These are phyloP conservation scores for Heliconius melpomene DNA, from an alignment of 1,140 invertebrate genomes.

Conservation along the genomic window DNA sequence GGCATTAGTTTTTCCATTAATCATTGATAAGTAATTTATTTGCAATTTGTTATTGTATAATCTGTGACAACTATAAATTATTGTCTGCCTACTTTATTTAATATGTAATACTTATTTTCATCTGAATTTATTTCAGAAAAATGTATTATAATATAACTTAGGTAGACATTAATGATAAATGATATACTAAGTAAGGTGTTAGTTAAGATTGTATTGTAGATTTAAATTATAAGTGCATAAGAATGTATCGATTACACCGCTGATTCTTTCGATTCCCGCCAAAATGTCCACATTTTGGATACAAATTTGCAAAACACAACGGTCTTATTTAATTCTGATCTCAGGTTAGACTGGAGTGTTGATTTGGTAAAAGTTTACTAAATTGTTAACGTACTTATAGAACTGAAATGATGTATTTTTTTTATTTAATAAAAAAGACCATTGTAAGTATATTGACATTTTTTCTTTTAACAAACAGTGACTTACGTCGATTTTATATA, in stretches of 20 bases:
- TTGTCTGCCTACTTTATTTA: conserved; percentile 47
- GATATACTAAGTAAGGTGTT: conserved; percentile 51
- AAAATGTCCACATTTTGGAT: conserved; percentile 53
- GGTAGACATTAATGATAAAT: conserved; percentile 49
- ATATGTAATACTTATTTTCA: conserved; percentile 35
- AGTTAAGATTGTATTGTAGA: conserved; percentile 54
- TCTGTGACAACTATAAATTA: conserved; percentile 51
- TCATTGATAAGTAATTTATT: conserved; percentile 57
- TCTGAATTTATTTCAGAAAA: conserved; percentile 37
- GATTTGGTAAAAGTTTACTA: conserved; percentile 77
- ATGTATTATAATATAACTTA: conserved; percentile 47
- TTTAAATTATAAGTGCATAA: conserved; percentile 50
- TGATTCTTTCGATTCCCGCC: conserved; percentile 40
- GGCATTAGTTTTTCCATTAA: conserved; percentile 49
- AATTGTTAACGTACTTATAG: conserved; percentile 79
- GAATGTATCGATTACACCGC: conserved; percentile 46
- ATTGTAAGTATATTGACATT: conserved; percentile 30
- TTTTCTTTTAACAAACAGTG: not conserved
- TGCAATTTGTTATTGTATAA: conserved; percentile 50
- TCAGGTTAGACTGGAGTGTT: conserved; percentile 73
- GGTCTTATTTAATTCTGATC: conserved; percentile 74
- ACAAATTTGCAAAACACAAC: conserved; percentile 52
- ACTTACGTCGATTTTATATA: not conserved
- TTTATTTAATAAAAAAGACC: conserved; percentile 74
- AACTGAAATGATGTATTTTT: conserved; percentile 77